Conservation (phyloP, 2,797 vertebrate species). For the Chaetodon trifasciatus region DNA sequence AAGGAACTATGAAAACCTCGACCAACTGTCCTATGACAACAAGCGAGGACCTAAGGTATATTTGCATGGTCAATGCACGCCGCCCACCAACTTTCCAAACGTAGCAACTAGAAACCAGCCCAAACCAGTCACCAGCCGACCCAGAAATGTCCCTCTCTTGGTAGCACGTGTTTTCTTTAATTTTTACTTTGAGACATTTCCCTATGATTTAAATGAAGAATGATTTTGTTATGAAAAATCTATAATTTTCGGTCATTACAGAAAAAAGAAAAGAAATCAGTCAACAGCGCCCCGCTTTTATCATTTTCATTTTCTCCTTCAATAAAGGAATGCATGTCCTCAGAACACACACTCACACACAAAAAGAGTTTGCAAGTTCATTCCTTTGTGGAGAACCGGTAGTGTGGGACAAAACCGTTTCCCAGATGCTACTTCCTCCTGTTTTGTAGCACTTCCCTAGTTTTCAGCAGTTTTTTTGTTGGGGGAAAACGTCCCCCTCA, state of each 20-base stretch:
- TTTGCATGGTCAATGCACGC: conserved; percentile 99
- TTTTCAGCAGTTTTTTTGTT: conserved; percentile 86
- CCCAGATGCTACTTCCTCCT: conserved; percentile 84
- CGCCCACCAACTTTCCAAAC: conserved; percentile 99
- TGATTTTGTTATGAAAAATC: conserved; percentile 84
- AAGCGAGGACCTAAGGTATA: conserved; percentile 99
- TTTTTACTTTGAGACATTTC: conserved; percentile 83
- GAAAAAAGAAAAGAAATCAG: conserved; percentile 64
- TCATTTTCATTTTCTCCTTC: conserved; percentile 87
- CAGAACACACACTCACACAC: conserved; percentile 82
- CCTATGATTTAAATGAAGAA: conserved; percentile 88
- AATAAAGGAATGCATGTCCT: conserved; percentile 96
- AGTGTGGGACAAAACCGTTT: conserved; percentile 87
- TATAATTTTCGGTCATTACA: conserved; percentile 82
- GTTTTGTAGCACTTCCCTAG: conserved; percentile 85
- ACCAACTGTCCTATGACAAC: conserved; percentile 99
- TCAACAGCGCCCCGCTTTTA: conserved; percentile 83
- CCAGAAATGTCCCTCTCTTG: conserved; percentile 90
- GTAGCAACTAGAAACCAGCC: conserved; percentile 91
- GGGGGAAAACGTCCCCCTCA: conserved; percentile 79
- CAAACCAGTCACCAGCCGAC: conserved; percentile 90
- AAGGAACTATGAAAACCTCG: conserved; percentile 99
- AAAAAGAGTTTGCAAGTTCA: conserved; percentile 91
- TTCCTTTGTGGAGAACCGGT: conserved; percentile 88
- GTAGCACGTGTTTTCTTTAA: conserved; percentile 92